Conservation (phyloP, 1,140 invertebrate species). For the Drosophila ficusphila region DNA sequence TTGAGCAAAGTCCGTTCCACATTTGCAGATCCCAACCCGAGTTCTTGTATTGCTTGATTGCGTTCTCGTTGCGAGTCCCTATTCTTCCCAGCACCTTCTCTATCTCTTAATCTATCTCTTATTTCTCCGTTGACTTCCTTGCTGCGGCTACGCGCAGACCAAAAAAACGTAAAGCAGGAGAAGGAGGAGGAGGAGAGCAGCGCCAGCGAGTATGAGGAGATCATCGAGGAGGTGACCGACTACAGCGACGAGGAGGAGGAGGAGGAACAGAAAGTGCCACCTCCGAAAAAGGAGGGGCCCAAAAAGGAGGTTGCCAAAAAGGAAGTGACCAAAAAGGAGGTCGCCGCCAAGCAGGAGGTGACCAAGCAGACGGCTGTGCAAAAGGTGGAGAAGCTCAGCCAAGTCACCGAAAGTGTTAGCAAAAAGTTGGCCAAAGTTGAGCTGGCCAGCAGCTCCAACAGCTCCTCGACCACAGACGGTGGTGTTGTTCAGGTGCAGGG, state of each 20-base stretch:
- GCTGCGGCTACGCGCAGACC: conserved; percentile 38
- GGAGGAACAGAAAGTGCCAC: too few species aligned
- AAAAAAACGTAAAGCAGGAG: conserved; percentile 63
- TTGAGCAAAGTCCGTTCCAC: not conserved
- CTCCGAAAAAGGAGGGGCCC: conserved; percentile 7
- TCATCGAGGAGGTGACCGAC: conserved; percentile 81
- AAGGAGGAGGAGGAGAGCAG: conserved; percentile 72
- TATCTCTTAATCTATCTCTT: conserved; percentile 27
- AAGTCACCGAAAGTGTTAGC: conserved; percentile 86
- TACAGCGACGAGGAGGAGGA: conserved; percentile 75
- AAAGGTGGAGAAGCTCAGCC: conserved; percentile 84
- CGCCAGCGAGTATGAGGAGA: conserved; percentile 83
- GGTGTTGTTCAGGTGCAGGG: conserved; percentile 56
- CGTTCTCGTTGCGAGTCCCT: conserved; percentile 10
- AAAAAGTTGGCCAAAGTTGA: conserved; percentile 79
- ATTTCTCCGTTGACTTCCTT: conserved; percentile 17
- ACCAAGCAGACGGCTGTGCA: conserved; percentile 8
- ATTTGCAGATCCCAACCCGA: not conserved
- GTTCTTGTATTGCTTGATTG: conserved; percentile 39
- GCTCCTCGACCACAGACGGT: conserved; percentile 28
- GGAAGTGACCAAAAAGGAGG: conserved; percentile 45
- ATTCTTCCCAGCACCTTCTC: conserved; percentile 8
- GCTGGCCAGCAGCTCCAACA: conserved; percentile 34
- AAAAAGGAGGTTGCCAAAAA: conserved; percentile 21
- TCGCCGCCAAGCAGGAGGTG: conserved; percentile 26